A percentile compares a stretch with the other conserved stretches of the same genome.
Conservation (phyloP, 2,797 vertebrate species). For the Botia kubotai region DNA sequence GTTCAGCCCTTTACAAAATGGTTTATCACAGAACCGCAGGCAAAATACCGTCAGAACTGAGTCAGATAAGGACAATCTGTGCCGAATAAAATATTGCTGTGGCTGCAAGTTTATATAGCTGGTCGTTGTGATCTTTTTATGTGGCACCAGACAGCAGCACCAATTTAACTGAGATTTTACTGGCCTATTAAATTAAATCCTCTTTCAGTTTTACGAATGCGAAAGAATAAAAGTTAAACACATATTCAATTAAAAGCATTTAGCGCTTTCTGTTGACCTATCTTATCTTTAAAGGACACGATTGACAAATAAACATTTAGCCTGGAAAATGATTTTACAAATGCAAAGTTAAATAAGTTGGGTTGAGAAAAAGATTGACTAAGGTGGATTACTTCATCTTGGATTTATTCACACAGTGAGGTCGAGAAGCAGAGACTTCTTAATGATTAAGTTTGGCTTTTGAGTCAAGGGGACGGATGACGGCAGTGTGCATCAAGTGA, state of each 20-base stretch:
- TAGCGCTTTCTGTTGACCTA: not conserved
- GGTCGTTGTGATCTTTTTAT: conserved; percentile 30
- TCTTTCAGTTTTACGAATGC: conserved; percentile 22
- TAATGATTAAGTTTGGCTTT: conserved; percentile 35
- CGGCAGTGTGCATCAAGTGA: conserved; percentile 35
- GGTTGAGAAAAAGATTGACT: not conserved
- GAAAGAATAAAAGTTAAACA: conserved; percentile 9
- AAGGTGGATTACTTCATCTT: conserved; percentile 30
- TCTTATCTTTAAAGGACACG: not conserved
- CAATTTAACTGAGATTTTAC: conserved; percentile 26
- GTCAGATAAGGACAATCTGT: conserved; percentile 32
- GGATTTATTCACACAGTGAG: conserved; percentile 27
- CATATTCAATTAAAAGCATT: conserved; percentile 7
- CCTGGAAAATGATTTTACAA: not conserved
- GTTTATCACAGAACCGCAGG: conserved; percentile 19
- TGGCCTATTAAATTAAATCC: conserved; percentile 15
- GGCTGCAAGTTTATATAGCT: conserved; percentile 27
- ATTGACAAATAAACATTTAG: not conserved
- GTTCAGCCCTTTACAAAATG: conserved; percentile 34
- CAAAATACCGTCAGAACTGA: conserved; percentile 9
- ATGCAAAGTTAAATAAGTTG: not conserved
- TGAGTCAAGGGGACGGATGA: not conserved
- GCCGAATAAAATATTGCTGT: conserved; percentile 17
- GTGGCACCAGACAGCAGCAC: not conserved
- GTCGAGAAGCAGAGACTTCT: conserved; percentile 24